phyloP scores from a whole-genome alignment of 2,888 invertebrate genomes.

The Marronus borbonicus region DNA sequence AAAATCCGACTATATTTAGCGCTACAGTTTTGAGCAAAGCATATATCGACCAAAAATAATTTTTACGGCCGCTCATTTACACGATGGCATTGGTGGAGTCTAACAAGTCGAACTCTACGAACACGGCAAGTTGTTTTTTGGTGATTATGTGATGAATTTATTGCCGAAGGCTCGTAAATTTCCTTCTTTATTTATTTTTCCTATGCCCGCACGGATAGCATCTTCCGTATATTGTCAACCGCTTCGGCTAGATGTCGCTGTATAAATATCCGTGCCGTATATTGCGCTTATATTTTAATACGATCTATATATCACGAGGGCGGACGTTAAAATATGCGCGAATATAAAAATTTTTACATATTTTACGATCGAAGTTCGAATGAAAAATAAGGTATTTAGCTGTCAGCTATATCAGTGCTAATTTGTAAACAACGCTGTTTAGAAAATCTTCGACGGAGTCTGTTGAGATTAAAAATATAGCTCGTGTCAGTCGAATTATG shows the following conservation, averaged over 20 bases:
- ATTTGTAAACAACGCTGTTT: constrained; percentile 36
- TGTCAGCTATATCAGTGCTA: constrained; percentile 39
- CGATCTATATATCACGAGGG: background rate
- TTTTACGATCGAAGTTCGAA: constrained; percentile 38
- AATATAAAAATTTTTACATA: constrained; percentile 31
- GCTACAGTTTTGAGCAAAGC: background rate
- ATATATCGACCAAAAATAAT: constrained; percentile 41
- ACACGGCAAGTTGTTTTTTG: constrained; percentile 30
- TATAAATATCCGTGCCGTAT: background rate
- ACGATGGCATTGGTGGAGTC: background rate
- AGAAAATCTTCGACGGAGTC: constrained; percentile 34
- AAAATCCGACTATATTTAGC: constrained; percentile 37
- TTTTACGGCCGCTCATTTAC: constrained; percentile 37
- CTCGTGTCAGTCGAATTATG: constrained; percentile 4
- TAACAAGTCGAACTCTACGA: constrained; percentile 10
- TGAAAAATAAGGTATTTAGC: constrained; percentile 37
- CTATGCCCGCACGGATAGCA: background rate
- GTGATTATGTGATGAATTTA: constrained; percentile 46
- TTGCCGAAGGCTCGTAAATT: constrained; percentile 35
- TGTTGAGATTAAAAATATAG: constrained; percentile 26
- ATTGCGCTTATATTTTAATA: too few relatives aligned
- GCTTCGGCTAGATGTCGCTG: background rate
- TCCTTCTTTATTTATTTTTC: constrained; percentile 17
- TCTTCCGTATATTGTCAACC: constrained; percentile 5
- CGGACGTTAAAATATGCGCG: constrained; percentile 1